Conservation (phyloP, 2,113 vertebrate genomes). For the Cebidichthys violaceus region DNA sequence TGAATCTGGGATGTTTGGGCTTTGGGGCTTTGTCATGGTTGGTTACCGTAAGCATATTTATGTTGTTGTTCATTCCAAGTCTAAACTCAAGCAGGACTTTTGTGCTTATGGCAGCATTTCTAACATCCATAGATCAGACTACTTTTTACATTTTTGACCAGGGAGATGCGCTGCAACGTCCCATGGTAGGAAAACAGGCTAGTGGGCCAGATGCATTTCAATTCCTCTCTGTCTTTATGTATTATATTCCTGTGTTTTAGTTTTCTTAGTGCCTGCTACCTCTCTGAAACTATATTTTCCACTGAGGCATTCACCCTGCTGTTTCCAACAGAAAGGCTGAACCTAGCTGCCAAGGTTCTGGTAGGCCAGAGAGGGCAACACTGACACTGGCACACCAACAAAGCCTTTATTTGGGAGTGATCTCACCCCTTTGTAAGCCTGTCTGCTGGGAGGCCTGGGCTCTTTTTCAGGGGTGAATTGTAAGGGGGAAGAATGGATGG, state of each 20-base stretch:
- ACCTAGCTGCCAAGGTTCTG: slow-evolving; percentile 73
- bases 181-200: slow-evolving; percentile 62
- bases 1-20: slow-evolving; percentile 61
- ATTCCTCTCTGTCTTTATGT: slow-evolving; percentile 51
- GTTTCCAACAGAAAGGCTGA: slow-evolving; percentile 71
- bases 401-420: slow-evolving; percentile 78
- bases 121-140: slow-evolving; percentile 52
- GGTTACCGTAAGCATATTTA: slow-evolving; percentile 48
- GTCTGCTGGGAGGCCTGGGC: slow-evolving; percentile 73
- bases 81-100: slow-evolving; percentile 32
- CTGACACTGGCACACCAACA: slow-evolving; percentile 81
- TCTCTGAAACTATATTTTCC: slow-evolving; percentile 64
- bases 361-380: slow-evolving; percentile 79
- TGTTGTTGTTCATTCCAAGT: slow-evolving; percentile 46
- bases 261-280: slow-evolving; percentile 45
- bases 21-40: slow-evolving; percentile 51
- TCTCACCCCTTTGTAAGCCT: slow-evolving; percentile 81
- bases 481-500: slow-evolving; percentile 48
- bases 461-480: slow-evolving; percentile 65
- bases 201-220: slow-evolving; percentile 68
- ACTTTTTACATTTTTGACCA: slow-evolving; percentile 40
- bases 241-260: slow-evolving; percentile 57
- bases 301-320: slow-evolving; percentile 59
- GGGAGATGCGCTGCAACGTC: slow-evolving; percentile 33
- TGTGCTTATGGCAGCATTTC: slow-evolving; percentile 69